Evolutionary conservation across 1,140 invertebrate species (phyloP), one percentile per base, ranked within the genome.

Genomic region (Calosoma granatense): DNA sequence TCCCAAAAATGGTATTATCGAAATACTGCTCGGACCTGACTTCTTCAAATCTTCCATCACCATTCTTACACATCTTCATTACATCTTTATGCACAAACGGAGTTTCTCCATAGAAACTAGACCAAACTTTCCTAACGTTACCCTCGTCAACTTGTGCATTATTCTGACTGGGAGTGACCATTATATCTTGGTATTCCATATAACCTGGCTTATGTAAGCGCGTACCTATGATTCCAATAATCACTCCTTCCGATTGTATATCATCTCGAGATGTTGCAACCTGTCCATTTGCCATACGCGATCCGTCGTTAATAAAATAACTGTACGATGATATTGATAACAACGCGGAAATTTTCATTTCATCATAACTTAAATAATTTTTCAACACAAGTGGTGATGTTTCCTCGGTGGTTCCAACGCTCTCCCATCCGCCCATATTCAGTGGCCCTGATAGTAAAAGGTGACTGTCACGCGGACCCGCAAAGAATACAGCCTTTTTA

Each of bases 301-400:
- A 68, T 1, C 82, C 83, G 61, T 83, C 75, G 58, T 85, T 85
- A 53, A 84, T 77, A 61, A 84, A 84, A 61, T 78, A 78, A 1
- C 79, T 79, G 55, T 75, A 72, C 0, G 81, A 82, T 2, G 81
- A 82, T 6, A 83, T 70, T 15, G 75, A 76, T 15, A 84, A 71
- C 64, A 83, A 70, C 0, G 82, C 76, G 0, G 82, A 81, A 1
- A 85, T 60, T 65, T 78, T 81, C 53, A 82, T 78, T 64, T 82
- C 80, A 56, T 82, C 76, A 65, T 83, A 77, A 56, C 79, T 75
- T 55, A 81, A 63, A 64, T 77, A 79, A 23, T 76, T 71, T 19
- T 74, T 64, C 22, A 83, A 60, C 2, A 76, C 58, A 20, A 84
- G 61, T 0, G 75, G 74, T 12, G 67, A 64, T 39, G 68, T 69